These are phyloP conservation scores for Rhinogobius similis DNA, from an alignment of 2,113 vertebrate species.

Conservation along the genomic window DNA sequence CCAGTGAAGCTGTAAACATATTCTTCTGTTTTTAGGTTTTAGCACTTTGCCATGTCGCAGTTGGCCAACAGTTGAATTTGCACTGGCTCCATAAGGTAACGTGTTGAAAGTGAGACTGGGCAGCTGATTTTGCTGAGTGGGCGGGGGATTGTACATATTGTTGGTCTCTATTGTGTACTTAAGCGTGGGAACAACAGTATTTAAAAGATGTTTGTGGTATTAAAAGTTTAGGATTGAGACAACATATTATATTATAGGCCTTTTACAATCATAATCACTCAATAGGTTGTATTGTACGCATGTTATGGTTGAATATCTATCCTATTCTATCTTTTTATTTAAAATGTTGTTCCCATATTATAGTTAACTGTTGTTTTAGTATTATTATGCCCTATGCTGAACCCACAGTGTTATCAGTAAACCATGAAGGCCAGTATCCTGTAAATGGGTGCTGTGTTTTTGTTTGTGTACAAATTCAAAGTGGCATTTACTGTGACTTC, in stretches of 20 bases:
- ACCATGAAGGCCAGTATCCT: background rate
- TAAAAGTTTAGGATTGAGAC: background rate
- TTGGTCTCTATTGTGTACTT: slow-evolving; percentile 4
- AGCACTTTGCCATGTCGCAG: slow-evolving; percentile 91
- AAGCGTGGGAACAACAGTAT: background rate
- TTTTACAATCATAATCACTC: too few relatives aligned
- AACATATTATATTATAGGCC: background rate
- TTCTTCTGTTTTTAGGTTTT: slow-evolving; percentile 81
- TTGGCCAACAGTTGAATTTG: slow-evolving; percentile 95
- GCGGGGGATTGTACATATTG: slow-evolving; percentile 7
- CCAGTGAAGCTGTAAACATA: slow-evolving; percentile 1
- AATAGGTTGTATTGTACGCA: too few relatives aligned
- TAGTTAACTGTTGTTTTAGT: background rate
- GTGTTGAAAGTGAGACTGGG: background rate
- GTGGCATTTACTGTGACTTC: slow-evolving; percentile 4
- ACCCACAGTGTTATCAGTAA: background rate
- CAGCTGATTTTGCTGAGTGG: slow-evolving; percentile 10
- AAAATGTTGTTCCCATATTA: background rate
- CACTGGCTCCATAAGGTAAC: slow-evolving; percentile 99
- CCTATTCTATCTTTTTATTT: too few relatives aligned
- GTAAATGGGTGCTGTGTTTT: background rate
- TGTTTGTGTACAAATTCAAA: slow-evolving; percentile 5
- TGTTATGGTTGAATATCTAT: too few relatives aligned
- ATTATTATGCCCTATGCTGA: background rate
- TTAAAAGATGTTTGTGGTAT: background rate